Conservation (phyloP, 2,797 vertebrate genomes). For the Hydrocynus forskahlii region DNA sequence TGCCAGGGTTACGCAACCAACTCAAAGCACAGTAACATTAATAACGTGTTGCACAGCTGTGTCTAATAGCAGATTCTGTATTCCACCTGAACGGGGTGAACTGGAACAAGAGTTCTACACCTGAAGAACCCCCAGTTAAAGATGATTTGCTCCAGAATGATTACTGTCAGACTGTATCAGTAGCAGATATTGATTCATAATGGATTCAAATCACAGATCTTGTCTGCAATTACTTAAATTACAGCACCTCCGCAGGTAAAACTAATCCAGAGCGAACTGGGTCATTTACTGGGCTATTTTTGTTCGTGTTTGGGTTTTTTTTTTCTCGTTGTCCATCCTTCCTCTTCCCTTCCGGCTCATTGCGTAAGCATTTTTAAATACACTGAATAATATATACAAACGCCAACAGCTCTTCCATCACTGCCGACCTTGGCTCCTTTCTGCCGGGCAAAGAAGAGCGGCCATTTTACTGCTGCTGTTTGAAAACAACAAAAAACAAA, state of each 20-base stretch:
- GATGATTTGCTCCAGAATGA: neutral
- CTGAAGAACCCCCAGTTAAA: neutral
- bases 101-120: neutral
- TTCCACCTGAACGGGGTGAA: neutral
- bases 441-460: conserved; percentile 21
- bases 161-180: neutral
- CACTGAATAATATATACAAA: conserved; percentile 78
- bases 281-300: conserved; percentile 7
- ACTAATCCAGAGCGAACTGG: neutral
- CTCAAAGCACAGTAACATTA: neutral
- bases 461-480: conserved; percentile 22
- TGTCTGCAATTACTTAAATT: neutral
- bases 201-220: neutral
- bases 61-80: neutral
- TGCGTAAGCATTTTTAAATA: conserved; percentile 75
- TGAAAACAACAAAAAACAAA: neutral
- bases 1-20: neutral
- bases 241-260: neutral
- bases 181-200: neutral
- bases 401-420: conserved; percentile 59
- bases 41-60: neutral
- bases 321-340: conserved; percentile 13
- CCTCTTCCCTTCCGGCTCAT: conserved; percentile 30
- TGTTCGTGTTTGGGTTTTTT: neutral
- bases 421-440: conserved; percentile 48